Conservation (phyloP, 2,797 vertebrate genomes). For the Gallinago nigripennis region DNA sequence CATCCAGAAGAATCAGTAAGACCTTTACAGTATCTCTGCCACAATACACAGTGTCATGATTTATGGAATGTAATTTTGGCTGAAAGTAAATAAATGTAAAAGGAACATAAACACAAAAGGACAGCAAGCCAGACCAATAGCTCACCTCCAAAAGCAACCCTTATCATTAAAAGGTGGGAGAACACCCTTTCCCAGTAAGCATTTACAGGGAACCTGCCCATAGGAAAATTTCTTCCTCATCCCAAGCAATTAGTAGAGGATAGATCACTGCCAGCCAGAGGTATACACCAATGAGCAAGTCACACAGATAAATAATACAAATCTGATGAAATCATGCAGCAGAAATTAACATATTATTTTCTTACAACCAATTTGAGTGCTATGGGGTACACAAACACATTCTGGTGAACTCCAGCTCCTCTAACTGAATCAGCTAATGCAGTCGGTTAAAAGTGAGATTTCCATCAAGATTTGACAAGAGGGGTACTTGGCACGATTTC, state of each 20-base stretch:
- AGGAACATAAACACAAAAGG: not conserved
- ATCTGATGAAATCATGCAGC: not conserved
- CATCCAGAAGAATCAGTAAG: conserved; percentile 87
- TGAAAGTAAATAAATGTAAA: conserved; percentile 67
- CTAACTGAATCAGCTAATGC: not conserved
- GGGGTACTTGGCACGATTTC: not conserved
- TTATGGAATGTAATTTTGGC: conserved; percentile 89
- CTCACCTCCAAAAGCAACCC: not conserved
- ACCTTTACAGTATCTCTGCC: conserved; percentile 90
- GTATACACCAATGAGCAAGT: not conserved
- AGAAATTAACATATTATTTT: not conserved
- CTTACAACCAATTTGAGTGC: not conserved
- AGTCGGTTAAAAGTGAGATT: not conserved
- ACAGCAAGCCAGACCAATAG: not conserved
- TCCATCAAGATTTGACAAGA: conserved; percentile 5
- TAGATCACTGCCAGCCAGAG: not conserved
- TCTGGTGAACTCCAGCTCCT: not conserved
- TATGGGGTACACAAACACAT: not conserved
- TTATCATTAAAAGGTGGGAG: not conserved
- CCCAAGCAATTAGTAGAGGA: not conserved
- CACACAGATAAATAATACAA: not conserved
- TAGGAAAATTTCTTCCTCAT: not conserved
- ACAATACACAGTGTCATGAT: conserved; percentile 88
- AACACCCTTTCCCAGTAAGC: not conserved
- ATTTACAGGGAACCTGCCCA: not conserved